Percentiles rank a stretch among this genome's conserved stretches.
Evolutionary conservation across 2,888 invertebrate genomes (phyloP).

Genomic region (Drosophila testacea): DNA sequence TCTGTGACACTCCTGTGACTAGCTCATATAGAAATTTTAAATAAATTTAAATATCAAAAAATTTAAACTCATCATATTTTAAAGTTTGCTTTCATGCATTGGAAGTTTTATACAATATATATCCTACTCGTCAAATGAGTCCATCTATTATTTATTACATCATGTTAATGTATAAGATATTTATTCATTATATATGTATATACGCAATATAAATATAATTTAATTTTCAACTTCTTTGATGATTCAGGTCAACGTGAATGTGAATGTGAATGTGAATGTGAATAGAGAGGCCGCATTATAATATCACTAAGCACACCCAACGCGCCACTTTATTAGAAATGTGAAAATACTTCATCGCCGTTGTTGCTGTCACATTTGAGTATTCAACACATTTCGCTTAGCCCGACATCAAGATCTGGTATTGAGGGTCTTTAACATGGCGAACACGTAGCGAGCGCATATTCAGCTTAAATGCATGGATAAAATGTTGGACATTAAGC

Average conservation of each 20-base stretch:
- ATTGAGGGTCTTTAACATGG: conserved; percentile 62
- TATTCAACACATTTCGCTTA: conserved; percentile 58
- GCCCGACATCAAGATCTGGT: conserved; percentile 41
- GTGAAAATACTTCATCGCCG: conserved; percentile 56
- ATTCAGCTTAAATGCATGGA: conserved; percentile 73
- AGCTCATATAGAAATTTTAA: too few relatives aligned
- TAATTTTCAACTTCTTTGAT: conserved; percentile 26
- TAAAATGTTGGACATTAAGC: conserved; percentile 75
- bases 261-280: conserved; percentile 14
- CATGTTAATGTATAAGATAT: not conserved
- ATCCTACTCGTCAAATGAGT: too few relatives aligned
- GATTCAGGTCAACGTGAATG: conserved; percentile 23
- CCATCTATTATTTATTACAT: too few relatives aligned
- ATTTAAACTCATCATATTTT: too few relatives aligned
- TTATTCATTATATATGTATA: not conserved
- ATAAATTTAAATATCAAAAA: too few relatives aligned
- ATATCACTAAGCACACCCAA: conserved; percentile 57
- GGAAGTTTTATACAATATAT: too few relatives aligned
- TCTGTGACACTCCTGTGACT: too few relatives aligned
- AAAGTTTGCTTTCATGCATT: too few relatives aligned
- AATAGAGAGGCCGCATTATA: conserved; percentile 25
- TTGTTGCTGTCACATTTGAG: conserved; percentile 59
- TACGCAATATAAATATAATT: not conserved
- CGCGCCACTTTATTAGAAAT: conserved; percentile 70
- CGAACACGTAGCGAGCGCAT: conserved; percentile 68